Evolutionary conservation across 2,888 invertebrate genomes (phyloP).

Genomic region (Tenthredo livida): DNA sequence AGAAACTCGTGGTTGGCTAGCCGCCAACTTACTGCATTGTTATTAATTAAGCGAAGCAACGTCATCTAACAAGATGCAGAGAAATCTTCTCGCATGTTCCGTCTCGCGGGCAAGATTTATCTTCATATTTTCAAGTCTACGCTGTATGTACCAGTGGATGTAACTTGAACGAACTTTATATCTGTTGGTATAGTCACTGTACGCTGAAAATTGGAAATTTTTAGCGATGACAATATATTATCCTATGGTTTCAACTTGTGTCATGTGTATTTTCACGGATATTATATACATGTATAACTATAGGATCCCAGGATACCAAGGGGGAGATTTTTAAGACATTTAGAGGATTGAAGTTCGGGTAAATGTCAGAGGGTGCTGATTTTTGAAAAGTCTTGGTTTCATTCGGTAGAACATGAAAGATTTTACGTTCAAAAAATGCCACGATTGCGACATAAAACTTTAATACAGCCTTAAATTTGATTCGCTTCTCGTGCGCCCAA

Average conservation of each 20-base stretch:
- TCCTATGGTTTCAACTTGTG: neutral
- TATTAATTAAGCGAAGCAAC: constrained; percentile 34
- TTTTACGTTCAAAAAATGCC: constrained; percentile 39
- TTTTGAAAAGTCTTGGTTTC: constrained; percentile 4
- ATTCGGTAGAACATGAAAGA: neutral
- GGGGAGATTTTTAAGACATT: neutral
- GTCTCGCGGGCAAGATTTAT: constrained; percentile 8
- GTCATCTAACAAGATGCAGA: constrained; percentile 15
- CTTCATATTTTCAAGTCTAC: constrained; percentile 18
- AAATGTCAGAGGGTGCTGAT: neutral
- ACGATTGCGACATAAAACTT: constrained; percentile 40
- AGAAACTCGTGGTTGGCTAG: constrained; percentile 30
- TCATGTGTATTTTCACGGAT: neutral
- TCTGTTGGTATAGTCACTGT: neutral
- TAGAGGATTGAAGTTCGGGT: neutral
- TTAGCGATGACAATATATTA: neutral
- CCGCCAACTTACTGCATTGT: constrained; percentile 46
- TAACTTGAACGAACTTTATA: neutral
- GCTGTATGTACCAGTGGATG: neutral
- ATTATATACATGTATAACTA: too few species aligned
- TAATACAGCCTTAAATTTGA: constrained; percentile 49
- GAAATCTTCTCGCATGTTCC: constrained; percentile 32
- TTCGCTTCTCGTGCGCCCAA: constrained; percentile 46
- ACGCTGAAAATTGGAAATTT: neutral
- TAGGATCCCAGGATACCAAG: neutral